A percentile compares a stretch with the other conserved stretches of the same genome.
Conservation (phyloP, 2,113 vertebrate species). For the Xiphias gladius region DNA sequence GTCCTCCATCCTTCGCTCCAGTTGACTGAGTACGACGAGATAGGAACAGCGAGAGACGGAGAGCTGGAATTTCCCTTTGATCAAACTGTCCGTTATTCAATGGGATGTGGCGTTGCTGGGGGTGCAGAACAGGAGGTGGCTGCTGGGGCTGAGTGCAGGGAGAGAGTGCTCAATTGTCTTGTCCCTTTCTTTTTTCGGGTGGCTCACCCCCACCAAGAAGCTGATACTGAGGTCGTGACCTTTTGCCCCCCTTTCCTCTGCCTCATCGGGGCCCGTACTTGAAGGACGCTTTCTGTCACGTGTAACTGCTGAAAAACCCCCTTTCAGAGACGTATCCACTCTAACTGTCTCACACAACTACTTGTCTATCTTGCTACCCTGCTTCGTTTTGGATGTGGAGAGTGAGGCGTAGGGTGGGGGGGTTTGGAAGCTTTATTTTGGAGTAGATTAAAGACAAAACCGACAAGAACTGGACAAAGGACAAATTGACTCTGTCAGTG, state of each 20-base stretch:
- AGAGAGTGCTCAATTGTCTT: slow-evolving; percentile 78
- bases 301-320: slow-evolving; percentile 47
- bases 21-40: slow-evolving; percentile 50
- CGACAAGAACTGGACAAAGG: slow-evolving; percentile 54
- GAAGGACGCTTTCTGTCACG: slow-evolving; percentile 55
- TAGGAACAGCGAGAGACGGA: slow-evolving; percentile 47
- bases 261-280: slow-evolving; percentile 26
- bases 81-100: slow-evolving; percentile 76
- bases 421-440: slow-evolving; percentile 1
- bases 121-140: slow-evolving; percentile 38
- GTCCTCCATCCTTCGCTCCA: slow-evolving; percentile 70
- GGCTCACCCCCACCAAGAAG: slow-evolving; percentile 65
- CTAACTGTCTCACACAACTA: slow-evolving; percentile 56
- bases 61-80: slow-evolving; percentile 74
- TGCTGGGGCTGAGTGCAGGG: neutral
- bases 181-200: slow-evolving; percentile 71
- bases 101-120: slow-evolving; percentile 71
- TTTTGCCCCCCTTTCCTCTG: slow-evolving; percentile 29
- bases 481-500: slow-evolving; percentile 63
- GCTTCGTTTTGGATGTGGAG: slow-evolving; percentile 37
- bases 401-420: slow-evolving; percentile 7
- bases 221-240: slow-evolving; percentile 71
- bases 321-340: slow-evolving; percentile 34
- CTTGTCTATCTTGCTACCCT: slow-evolving; percentile 24
- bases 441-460: slow-evolving; percentile 61